Evolutionary conservation across 1,140 invertebrate genomes (phyloP).

Genomic region (Halictus rubicundus): DNA sequence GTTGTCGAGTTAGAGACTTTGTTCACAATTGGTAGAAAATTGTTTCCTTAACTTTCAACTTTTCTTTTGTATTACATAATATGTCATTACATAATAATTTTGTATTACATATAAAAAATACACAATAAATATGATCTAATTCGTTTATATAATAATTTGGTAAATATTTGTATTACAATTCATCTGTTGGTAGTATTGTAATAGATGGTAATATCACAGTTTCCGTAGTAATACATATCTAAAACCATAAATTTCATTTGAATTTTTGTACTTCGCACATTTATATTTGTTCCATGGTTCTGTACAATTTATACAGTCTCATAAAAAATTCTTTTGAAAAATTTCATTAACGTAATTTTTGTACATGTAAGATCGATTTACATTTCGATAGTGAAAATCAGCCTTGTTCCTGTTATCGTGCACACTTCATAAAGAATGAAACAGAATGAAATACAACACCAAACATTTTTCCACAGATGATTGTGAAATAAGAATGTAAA

Average conservation of each 20-base stretch:
- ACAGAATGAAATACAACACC: not conserved
- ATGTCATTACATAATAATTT: not conserved
- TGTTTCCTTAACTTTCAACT: not conserved
- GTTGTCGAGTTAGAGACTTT: constrained; percentile 2
- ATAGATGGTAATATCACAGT: not conserved
- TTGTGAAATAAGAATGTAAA: constrained; percentile 47
- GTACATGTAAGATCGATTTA: not conserved
- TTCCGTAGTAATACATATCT: not conserved
- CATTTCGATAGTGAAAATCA: constrained; percentile 18
- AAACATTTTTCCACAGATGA: constrained; percentile 35
- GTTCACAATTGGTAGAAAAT: not conserved
- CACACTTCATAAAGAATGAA: constrained; percentile 10
- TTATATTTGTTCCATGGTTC: not conserved
- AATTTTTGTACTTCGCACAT: not conserved
- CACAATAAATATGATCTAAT: not conserved
- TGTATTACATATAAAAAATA: not conserved
- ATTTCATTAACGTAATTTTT: not conserved
- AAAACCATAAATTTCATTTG: not conserved
- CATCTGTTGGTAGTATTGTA: not conserved
- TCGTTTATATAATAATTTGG: not conserved
- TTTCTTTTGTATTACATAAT: too few relatives aligned
- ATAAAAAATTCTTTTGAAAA: not conserved
- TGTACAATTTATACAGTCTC: not conserved
- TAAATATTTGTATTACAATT: not conserved
- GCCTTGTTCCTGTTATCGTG: not conserved